A percentile compares a stretch with the other conserved stretches of the same genome.
Evolutionary conservation across 2,113 vertebrate species (phyloP).

Genomic region (Notechis scutatus): DNA sequence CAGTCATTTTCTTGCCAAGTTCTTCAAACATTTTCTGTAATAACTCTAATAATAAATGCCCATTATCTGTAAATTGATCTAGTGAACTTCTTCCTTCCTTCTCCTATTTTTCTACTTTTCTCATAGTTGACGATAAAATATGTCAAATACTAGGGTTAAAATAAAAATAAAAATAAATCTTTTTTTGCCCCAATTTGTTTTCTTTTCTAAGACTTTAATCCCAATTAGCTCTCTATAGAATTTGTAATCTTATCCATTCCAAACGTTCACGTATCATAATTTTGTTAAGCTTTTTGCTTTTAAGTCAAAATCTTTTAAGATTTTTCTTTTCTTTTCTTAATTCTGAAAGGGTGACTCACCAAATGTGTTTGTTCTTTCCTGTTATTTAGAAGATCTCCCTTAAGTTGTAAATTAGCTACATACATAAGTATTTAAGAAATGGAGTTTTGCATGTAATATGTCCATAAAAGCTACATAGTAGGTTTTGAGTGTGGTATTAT

Average conservation of each 20-base stretch:
- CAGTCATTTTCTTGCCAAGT: background rate
- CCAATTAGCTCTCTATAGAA: too few relatives aligned
- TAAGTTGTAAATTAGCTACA: background rate
- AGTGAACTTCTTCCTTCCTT: too few relatives aligned
- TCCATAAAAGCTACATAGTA: background rate
- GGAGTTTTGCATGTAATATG: background rate
- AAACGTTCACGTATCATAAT: background rate
- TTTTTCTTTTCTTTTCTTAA: background rate
- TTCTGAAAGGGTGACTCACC: background rate
- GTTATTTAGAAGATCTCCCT: background rate
- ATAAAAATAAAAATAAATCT: background rate
- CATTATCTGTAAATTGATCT: background rate
- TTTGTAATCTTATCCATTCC: background rate
- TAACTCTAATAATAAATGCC: background rate
- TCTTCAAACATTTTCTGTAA: background rate
- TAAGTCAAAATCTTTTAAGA: background rate
- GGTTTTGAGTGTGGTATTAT: background rate
- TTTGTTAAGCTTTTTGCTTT: background rate
- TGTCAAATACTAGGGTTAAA: background rate
- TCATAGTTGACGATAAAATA: background rate
- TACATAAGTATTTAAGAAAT: background rate
- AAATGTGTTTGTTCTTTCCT: background rate
- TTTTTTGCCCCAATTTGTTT: too few relatives aligned
- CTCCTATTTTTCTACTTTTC: background rate
- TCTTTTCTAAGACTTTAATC: too few relatives aligned